phyloP scores from a whole-genome alignment of 2,888 invertebrate species.

The Plebejus anna region DNA sequence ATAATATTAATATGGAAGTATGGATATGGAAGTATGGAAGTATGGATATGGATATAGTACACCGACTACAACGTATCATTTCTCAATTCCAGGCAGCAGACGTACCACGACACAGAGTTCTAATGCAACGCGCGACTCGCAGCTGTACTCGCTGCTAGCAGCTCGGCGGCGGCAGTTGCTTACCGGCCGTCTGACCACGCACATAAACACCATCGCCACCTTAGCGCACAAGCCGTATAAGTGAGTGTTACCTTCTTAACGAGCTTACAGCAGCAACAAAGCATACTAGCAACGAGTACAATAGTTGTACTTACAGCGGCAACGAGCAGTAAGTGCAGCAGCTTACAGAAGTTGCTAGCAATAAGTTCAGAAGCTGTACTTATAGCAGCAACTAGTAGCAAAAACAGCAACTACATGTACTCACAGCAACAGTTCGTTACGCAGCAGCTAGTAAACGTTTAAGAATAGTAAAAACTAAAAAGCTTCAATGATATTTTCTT shows the following conservation, averaged over 20 bases:
- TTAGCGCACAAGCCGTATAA: slow-evolving; percentile 69
- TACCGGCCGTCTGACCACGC: slow-evolving; percentile 73
- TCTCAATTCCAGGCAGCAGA: slow-evolving; percentile 57
- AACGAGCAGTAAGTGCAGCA: too few species aligned
- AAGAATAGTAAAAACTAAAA: neutral
- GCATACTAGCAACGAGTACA: too few species aligned
- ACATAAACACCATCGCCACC: slow-evolving; percentile 67
- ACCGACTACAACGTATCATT: neutral
- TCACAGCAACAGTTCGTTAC: too few species aligned
- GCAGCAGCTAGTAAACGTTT: neutral
- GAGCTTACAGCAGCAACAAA: too few species aligned
- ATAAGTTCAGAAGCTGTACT: too few species aligned
- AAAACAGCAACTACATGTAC: too few species aligned
- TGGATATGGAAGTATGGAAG: too few species aligned
- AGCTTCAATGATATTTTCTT: neutral
- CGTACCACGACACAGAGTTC: slow-evolving; percentile 61
- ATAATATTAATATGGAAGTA: too few species aligned
- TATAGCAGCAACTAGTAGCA: too few species aligned
- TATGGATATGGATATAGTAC: neutral
- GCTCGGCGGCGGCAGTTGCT: slow-evolving; percentile 81
- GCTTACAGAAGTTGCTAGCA: too few species aligned
- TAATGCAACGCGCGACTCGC: slow-evolving; percentile 77
- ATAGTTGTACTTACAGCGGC: too few species aligned
- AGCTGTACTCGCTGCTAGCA: slow-evolving; percentile 79
- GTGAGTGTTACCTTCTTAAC: slow-evolving; percentile 48